Base-by-base conservation (phyloP, 2,888 invertebrate species). In the Eudemis profundana region DNA sequence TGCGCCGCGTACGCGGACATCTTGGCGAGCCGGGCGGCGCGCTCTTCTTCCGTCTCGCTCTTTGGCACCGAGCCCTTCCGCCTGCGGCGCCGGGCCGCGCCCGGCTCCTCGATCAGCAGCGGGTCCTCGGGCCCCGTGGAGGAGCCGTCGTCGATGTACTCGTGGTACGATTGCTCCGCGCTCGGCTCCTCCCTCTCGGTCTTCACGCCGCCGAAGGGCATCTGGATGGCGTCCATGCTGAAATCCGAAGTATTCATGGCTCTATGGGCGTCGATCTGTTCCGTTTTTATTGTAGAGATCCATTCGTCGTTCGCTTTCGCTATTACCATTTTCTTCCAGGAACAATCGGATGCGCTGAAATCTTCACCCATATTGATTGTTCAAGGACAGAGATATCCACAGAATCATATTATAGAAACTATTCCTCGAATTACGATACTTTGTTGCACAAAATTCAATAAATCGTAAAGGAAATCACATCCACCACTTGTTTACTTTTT, bases 331-430 rank as follows among this genome's bases (percentile, higher is more conserved):
- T 91, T 91, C 78, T 90, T 90, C 89, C 89, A 90, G 65, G 89
- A 86, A 81, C 82, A 78, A 78, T 89, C 86, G 12, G 84, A 82
- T 70, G 82, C 75, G 77, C 75, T 78, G 23, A 81, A 76, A 77
- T 91, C 63, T 65, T 70, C 90, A 90, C 83, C 90, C 91, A 91
- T 92, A 90, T 81, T 92, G 91, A 86, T 91, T 90, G 78, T 90
- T 91, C 73, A 90, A 73, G 61, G 91, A 91, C 74, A 86, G 78
- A 63, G 81, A 72, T 82, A 91, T 91, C 91, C 90, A 90, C 75
- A 91, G 84, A 82, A 91, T 79, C 91, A 91, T 91, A 86, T 78
- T 88, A 80, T 70, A 15, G 14, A 59, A 15, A 51, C 49, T 36
- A 59, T 19, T 21, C 51, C 47, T 46, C 23, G 46, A 67, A 68